These are phyloP conservation scores for Theristicus caerulescens DNA, from an alignment of 2,113 vertebrate species.

Conservation along the genomic window DNA sequence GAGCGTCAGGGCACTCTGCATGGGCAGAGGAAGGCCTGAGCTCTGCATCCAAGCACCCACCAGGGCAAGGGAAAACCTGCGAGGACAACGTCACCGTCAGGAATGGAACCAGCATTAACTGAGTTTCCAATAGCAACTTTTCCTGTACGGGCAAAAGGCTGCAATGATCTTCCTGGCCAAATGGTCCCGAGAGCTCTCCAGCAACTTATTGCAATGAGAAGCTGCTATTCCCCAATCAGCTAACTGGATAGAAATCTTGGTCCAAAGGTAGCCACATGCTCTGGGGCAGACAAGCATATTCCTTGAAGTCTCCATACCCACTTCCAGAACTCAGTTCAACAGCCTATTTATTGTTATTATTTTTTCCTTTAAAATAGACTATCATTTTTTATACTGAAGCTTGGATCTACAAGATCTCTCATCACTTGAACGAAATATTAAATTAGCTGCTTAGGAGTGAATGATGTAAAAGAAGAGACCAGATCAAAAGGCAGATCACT, in stretches of 20 bases:
- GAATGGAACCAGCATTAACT: background rate
- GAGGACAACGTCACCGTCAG: rapidly evolving
- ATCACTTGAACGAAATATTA: background rate
- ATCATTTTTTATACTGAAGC: background rate
- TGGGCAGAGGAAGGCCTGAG: rapidly evolving
- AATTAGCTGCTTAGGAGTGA: background rate
- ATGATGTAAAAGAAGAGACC: background rate
- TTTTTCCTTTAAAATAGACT: background rate
- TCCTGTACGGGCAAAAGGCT: background rate
- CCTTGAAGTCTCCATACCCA: background rate
- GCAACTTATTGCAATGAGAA: background rate
- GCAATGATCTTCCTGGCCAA: background rate
- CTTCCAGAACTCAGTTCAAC: background rate
- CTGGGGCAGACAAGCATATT: background rate
- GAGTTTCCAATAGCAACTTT: background rate
- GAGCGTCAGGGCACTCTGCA: rapidly evolving
- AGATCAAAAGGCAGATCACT: background rate
- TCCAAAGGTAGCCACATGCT: background rate
- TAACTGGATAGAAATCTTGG: background rate
- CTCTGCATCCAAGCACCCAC: background rate
- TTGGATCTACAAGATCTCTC: background rate
- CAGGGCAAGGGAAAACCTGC: background rate
- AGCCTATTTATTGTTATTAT: background rate
- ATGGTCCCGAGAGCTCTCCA: background rate
- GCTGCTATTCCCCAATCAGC: background rate